Evolutionary conservation across 2,888 invertebrate genomes (phyloP).

Genomic region (Orchestes rusci): DNA sequence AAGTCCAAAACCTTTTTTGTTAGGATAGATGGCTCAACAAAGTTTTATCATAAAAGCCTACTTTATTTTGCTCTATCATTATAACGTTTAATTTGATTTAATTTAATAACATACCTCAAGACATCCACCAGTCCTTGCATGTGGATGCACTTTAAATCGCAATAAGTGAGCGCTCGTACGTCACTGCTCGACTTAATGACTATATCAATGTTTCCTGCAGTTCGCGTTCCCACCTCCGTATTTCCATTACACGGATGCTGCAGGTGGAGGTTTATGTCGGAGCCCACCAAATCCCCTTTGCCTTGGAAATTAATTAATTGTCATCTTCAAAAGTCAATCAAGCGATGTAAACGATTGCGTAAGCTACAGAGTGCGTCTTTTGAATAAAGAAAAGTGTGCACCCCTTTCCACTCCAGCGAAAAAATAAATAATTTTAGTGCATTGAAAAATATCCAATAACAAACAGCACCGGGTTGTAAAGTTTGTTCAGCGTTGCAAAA

Average conservation of each 20-base stretch:
- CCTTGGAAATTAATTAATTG: conserved; percentile 56
- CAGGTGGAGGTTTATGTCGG: conserved; percentile 79
- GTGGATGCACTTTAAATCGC: conserved; percentile 90
- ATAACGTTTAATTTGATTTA: background rate
- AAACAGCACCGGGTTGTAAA: no score
- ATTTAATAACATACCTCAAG: conserved; percentile 40
- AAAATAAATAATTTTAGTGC: no score
- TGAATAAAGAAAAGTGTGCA: no score
- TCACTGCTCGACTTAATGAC: conserved; percentile 91
- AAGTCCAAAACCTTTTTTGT: background rate
- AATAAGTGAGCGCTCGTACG: conserved; percentile 89
- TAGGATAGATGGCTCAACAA: no score
- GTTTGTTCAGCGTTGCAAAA: no score
- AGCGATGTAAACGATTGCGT: no score
- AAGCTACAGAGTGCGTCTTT: no score
- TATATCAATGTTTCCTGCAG: conserved; percentile 54
- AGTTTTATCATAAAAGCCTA: background rate
- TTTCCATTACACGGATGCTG: conserved; percentile 56
- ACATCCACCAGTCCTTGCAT: conserved; percentile 87
- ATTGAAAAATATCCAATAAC: no score
- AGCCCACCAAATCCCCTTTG: conserved; percentile 92
- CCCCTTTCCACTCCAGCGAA: no score
- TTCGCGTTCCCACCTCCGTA: conserved; percentile 46
- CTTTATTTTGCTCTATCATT: background rate
- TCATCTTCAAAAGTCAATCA: background rate